Base-by-base conservation (phyloP, 2,888 invertebrate genomes). In the Conops quadrifasciatus region DNA sequence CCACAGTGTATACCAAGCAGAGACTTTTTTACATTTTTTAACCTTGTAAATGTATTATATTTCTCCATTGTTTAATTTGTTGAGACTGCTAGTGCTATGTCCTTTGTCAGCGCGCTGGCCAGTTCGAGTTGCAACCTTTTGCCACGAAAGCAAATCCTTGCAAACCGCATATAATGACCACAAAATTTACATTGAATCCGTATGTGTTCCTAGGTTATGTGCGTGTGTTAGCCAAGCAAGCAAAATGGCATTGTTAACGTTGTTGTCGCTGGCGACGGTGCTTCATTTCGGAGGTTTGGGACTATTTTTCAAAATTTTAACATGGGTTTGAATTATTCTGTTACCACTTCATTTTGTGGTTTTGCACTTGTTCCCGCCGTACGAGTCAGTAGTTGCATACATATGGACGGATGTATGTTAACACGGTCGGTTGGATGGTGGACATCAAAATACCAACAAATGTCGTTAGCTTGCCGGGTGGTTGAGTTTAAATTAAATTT, bases 341-440 rank as follows among this genome's bases (percentile, higher is more conserved):
- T 80, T 79, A 80, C 82, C 83, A 83, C 82, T 83, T 83, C 80
- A 82, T 82, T 82, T 80, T 80, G 81, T 79, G 83, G 83, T 79
- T 73, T 70, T 58, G 16, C 65, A 16, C 51, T 65, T 65, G 30
- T 30, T 21, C 45, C 47, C n/a, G 24, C 45, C 43, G 15, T 47
- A 51, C 30, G 47, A 49, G 51, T 26, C 5, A 16, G 2, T n/a
- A 26, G 51, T 30, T 26, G 51, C 21, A 30, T 24, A 59, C 36
- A 19, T 49, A 45, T 66, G 51, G 30, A 47, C 60, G 26, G 30
- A 47, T 64, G 36, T 15, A 11, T 63, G 19, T 15, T 26, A 49
- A 60, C 1, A 36, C 36, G 24, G n/a, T 15, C 19, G 28, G 1
- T 2, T 47, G 15, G 11, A 51, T 30, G 5, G n/a, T 51, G 65